Percentiles rank a stretch among this genome's conserved stretches.
These are phyloP conservation scores for Malacoraja senta DNA, from an alignment of 2,797 vertebrate species.

Conservation along the genomic window DNA sequence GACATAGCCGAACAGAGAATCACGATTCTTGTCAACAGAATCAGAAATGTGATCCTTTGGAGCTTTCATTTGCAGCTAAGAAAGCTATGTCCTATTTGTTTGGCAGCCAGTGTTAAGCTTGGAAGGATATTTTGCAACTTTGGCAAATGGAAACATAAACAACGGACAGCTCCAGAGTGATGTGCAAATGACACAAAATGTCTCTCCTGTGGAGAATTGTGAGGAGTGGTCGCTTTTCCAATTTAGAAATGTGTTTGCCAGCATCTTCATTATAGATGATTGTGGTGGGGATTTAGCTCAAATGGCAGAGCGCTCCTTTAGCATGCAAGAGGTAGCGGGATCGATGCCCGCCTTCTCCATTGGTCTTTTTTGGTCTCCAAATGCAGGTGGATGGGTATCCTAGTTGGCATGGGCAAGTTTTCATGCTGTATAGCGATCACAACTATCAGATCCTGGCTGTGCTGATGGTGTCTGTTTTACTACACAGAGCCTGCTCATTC, in stretches of 20 bases:
- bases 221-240: neutral
- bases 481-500: neutral
- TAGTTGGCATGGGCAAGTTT: neutral
- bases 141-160: neutral
- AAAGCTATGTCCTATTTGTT: neutral
- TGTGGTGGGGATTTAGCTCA: too few species aligned
- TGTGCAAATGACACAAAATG: neutral
- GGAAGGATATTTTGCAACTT: neutral
- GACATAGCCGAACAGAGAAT: too few species aligned
- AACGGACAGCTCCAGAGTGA: neutral
- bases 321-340: neutral
- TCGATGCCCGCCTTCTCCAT: too few species aligned
- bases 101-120: neutral
- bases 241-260: too few species aligned
- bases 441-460: neutral
- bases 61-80: neutral
- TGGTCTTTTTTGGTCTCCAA: too few species aligned
- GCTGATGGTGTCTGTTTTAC: neutral
- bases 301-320: neutral
- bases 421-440: neutral
- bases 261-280: too few species aligned
- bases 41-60: neutral
- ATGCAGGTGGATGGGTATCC: neutral
- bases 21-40: neutral
- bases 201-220: neutral